These are phyloP conservation scores for Eristalis intricaria DNA, from an alignment of 2,888 invertebrate genomes.

Conservation along the genomic window DNA sequence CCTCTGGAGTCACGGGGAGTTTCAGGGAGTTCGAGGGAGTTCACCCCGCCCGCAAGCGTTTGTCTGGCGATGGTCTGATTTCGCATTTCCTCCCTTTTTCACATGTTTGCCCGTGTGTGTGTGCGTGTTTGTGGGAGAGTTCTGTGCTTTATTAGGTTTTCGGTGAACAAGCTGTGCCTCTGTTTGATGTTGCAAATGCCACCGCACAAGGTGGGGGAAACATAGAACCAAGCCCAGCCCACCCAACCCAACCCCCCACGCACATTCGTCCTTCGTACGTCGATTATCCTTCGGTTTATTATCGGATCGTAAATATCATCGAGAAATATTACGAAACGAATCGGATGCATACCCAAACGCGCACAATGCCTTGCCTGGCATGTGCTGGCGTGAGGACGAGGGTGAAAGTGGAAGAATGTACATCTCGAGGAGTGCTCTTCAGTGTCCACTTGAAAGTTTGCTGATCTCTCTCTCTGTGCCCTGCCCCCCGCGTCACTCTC, in stretches of 20 bases:
- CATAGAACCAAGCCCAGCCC: too few relatives aligned
- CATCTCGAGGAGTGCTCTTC: constrained; percentile 34
- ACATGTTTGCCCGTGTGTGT: neutral
- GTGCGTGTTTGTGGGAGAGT: neutral
- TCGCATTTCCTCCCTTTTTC: neutral
- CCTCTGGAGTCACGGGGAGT: neutral
- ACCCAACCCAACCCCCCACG: neutral
- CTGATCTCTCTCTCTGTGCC: constrained; percentile 38
- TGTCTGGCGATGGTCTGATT: constrained; percentile 49
- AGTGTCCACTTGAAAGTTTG: constrained; percentile 69
- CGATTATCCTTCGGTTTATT: constrained; percentile 67
- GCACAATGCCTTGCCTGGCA: too few relatives aligned
- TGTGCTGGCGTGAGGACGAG: neutral
- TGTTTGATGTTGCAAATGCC: constrained; percentile 69
- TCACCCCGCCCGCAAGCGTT: neutral
- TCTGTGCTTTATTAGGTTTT: constrained; percentile 66
- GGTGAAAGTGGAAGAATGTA: neutral
- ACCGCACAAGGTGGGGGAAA: constrained; percentile 21
- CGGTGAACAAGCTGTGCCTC: constrained; percentile 18
- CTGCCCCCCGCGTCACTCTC: constrained; percentile 24
- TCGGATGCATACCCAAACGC: neutral
- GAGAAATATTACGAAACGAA: constrained; percentile 37
- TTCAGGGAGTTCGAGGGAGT: neutral
- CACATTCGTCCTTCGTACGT: constrained; percentile 38
- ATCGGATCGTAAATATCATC: constrained; percentile 68